Evolutionary conservation across 2,797 vertebrate genomes (phyloP).

Genomic region (Bradypodion ventrale): DNA sequence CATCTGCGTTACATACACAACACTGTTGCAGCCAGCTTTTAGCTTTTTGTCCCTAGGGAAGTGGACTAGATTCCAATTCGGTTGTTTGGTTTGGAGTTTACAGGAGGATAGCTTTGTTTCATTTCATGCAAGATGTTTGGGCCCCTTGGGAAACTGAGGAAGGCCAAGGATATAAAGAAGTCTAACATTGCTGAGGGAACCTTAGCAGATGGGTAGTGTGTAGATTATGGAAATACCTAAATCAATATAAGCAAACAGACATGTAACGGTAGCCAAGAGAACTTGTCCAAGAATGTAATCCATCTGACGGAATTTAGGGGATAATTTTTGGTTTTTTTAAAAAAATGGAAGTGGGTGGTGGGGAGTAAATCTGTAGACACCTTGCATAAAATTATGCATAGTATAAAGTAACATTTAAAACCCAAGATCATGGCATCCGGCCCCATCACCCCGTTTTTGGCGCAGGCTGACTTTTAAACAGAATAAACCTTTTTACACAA

Average conservation of each 20-base stretch:
- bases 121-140: not conserved
- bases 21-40: not conserved
- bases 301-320: not conserved
- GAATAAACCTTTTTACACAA: too few relatives aligned
- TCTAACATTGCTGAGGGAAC: not conserved
- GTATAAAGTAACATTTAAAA: not conserved
- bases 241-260: not conserved
- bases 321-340: constrained; percentile 3
- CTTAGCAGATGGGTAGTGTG: constrained; percentile 3
- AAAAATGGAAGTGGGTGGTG: not conserved
- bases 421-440: too few relatives aligned
- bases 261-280: not conserved
- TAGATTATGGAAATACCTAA: not conserved
- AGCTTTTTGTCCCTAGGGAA: too few relatives aligned
- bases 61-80: too few relatives aligned
- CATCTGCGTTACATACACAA: too few relatives aligned
- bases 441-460: too few relatives aligned
- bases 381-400: not conserved
- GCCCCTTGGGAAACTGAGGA: not conserved
- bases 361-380: too few relatives aligned
- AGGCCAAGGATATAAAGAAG: not conserved
- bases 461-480: too few relatives aligned
- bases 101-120: not conserved
- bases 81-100: not conserved
- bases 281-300: constrained; percentile 26